Conservation (phyloP, 2,888 invertebrate genomes). For the Tipula confusa region DNA sequence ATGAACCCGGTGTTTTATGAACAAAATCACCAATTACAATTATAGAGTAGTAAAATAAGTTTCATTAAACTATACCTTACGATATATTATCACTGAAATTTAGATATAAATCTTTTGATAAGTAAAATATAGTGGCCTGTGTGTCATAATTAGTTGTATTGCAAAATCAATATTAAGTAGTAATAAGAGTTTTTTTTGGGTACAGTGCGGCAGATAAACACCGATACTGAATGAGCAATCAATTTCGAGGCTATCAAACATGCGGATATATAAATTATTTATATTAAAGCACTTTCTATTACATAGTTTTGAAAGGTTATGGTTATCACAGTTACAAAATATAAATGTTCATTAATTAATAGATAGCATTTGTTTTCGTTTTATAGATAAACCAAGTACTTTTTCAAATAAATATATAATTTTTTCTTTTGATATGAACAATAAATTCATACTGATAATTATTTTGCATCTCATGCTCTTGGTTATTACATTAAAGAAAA, state of each 20-base stretch:
- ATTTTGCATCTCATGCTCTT: too few relatives aligned
- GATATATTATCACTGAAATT: too few relatives aligned
- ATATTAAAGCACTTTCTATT: background rate
- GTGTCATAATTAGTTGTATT: background rate
- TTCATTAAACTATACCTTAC: background rate
- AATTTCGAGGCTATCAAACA: background rate
- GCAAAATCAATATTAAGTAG: background rate
- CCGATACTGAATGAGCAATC: background rate
- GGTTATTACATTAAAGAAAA: too few relatives aligned
- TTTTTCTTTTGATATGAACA: too few relatives aligned
- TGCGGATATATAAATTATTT: background rate
- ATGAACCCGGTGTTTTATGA: background rate
- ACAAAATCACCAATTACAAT: background rate
- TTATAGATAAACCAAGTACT: background rate
- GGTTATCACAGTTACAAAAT: background rate
- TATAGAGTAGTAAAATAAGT: too few relatives aligned
- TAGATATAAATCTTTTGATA: background rate
- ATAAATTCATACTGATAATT: too few relatives aligned
- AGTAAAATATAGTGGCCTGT: background rate
- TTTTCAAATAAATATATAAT: too few relatives aligned
- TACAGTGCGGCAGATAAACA: background rate
- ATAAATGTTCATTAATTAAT: constrained; percentile 13
- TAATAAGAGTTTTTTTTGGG: background rate
- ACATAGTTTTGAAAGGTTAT: background rate
- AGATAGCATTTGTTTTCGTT: background rate